phyloP scores from a whole-genome alignment of 2,797 vertebrate species.

The Tenualosa ilisha region DNA sequence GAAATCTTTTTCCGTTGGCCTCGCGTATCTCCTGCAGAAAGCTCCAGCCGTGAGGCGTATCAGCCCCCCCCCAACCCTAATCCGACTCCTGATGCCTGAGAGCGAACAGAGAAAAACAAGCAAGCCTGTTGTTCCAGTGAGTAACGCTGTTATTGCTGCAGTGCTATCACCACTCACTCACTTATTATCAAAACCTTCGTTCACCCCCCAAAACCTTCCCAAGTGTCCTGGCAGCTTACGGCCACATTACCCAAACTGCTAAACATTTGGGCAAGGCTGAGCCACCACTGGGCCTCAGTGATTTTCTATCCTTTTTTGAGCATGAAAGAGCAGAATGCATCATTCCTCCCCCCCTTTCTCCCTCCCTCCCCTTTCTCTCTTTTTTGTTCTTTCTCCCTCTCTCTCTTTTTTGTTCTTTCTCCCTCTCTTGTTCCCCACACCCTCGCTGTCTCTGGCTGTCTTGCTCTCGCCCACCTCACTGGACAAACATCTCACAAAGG shows the following conservation, averaged over 20 bases:
- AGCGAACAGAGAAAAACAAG: slow-evolving; percentile 43
- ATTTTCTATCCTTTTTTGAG: slow-evolving; percentile 57
- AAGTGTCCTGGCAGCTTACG: slow-evolving; percentile 47
- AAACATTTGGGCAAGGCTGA: slow-evolving; percentile 48
- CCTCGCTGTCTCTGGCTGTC: background rate
- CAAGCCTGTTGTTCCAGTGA: slow-evolving; percentile 54
- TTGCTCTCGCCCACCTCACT: slow-evolving; percentile 50
- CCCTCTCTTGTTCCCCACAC: background rate
- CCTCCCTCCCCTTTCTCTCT: slow-evolving; percentile 4
- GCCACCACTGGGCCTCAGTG: slow-evolving; percentile 42
- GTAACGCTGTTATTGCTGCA: slow-evolving; percentile 46
- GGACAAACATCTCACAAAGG: slow-evolving; percentile 53
- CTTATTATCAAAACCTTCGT: slow-evolving; percentile 36
- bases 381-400: background rate
- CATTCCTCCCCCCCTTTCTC: slow-evolving; percentile 12
- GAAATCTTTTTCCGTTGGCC: slow-evolving; percentile 23
- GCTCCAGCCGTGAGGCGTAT: slow-evolving; percentile 8
- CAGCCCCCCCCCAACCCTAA: background rate
- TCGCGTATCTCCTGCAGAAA: slow-evolving; percentile 6
- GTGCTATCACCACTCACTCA: slow-evolving; percentile 49
- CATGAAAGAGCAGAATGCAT: slow-evolving; percentile 46
- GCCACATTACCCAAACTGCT: slow-evolving; percentile 60
- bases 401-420: background rate
- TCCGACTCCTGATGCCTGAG: slow-evolving; percentile 21
- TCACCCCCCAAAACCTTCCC: slow-evolving; percentile 25